Evolutionary conservation across 1,140 invertebrate genomes (phyloP).

Genomic region (Penaeus japonicus): DNA sequence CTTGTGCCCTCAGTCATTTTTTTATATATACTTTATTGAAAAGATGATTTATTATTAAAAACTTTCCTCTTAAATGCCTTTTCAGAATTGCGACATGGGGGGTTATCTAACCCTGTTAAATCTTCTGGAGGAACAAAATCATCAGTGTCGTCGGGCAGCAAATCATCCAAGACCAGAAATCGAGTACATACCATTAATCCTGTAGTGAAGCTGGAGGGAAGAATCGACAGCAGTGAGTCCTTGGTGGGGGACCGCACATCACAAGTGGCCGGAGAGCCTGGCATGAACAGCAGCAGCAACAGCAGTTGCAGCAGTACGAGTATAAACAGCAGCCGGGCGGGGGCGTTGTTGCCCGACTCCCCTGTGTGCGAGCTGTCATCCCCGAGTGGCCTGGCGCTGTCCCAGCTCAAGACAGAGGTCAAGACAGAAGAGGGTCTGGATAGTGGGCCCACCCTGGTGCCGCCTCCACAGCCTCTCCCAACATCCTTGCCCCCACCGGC

Average conservation of each 20-base stretch:
- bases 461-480: constrained; percentile 40
- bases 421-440: constrained; percentile 39
- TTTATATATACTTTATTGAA: no score
- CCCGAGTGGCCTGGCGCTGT: constrained; percentile 2
- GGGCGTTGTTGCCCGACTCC: constrained; percentile 18
- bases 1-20: no score
- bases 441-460: constrained; percentile 25
- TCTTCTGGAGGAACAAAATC: constrained; percentile 35
- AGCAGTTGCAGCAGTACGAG: constrained; percentile 1
- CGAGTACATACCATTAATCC: constrained; percentile 31
- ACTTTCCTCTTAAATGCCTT: background rate
- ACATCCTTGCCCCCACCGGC: constrained; percentile 44
- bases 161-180: constrained; percentile 30
- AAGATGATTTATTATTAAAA: constrained; percentile 38
- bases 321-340: constrained; percentile 19
- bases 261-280: constrained; percentile 29
- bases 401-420: constrained; percentile 34
- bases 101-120: constrained; percentile 40
- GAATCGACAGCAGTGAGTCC: constrained; percentile 40
- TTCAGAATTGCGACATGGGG: constrained; percentile 54
- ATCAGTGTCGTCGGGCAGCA: constrained; percentile 44
- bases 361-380: constrained; percentile 33
- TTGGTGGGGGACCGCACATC: constrained; percentile 13
- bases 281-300: constrained; percentile 9
- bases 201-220: constrained; percentile 46